phyloP scores from a whole-genome alignment of 1,140 invertebrate species.

The Heliconius hewitsoni region DNA sequence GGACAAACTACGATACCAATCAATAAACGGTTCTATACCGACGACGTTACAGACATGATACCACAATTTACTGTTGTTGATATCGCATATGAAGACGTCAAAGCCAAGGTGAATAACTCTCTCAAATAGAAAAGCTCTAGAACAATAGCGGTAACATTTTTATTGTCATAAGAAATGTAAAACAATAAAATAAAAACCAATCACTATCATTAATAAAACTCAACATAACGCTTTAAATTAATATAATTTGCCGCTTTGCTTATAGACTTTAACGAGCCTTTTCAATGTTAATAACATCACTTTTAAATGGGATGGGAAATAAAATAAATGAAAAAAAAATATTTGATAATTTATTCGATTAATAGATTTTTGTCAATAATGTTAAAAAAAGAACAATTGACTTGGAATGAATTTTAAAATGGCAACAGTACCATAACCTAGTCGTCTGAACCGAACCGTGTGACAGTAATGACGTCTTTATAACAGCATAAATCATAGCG shows the following conservation, averaged over 20 bases:
- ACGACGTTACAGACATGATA: slow-evolving; percentile 75
- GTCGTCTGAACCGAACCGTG: slow-evolving; percentile 45
- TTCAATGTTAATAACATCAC: too few species aligned
- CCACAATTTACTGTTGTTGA: slow-evolving; percentile 76
- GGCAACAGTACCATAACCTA: not conserved
- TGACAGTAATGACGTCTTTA: slow-evolving; percentile 74
- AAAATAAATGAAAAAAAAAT: too few species aligned
- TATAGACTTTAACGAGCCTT: too few species aligned
- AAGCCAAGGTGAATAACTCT: slow-evolving; percentile 57
- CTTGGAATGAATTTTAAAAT: not conserved
- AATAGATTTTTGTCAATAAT: too few species aligned
- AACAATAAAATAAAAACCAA: slow-evolving; percentile 52
- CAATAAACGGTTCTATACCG: slow-evolving; percentile 80
- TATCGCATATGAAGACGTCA: slow-evolving; percentile 77
- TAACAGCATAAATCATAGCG: slow-evolving; percentile 75
- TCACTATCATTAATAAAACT: slow-evolving; percentile 37
- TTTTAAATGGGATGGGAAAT: too few species aligned
- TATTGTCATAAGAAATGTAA: slow-evolving; percentile 52
- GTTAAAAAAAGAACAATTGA: not conserved
- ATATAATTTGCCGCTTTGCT: not conserved
- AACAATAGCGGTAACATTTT: slow-evolving; percentile 70
- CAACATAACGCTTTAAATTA: not conserved
- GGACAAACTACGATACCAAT: slow-evolving; percentile 80
- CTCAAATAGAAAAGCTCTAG: slow-evolving; percentile 56
- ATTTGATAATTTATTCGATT: too few species aligned